phyloP scores from a whole-genome alignment of 64 coral and sea anemone genomes.

The Anthopleura sola region DNA sequence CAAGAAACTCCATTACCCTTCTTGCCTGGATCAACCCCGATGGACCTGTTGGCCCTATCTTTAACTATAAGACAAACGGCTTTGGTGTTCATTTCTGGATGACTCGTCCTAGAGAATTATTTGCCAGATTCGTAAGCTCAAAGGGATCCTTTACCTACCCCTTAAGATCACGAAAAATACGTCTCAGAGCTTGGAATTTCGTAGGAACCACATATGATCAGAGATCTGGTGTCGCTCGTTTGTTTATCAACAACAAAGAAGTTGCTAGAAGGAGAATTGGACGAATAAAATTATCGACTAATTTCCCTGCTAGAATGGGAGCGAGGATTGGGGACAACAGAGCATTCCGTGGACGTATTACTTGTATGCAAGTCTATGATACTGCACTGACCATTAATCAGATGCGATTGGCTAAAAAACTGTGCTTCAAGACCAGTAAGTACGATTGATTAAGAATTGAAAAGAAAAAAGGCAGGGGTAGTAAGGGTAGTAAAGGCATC shows the following conservation, averaged over 20 bases:
- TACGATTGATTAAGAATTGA: background rate
- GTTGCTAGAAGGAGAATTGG: conserved; percentile 60
- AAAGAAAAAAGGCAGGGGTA: background rate
- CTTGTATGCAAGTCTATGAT: conserved; percentile 79
- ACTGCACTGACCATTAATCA: conserved; percentile 42
- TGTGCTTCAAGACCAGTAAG: conserved; percentile 51
- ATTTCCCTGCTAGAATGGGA: conserved; percentile 75
- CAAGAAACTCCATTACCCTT: conserved; percentile 79
- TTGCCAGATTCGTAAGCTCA: conserved; percentile 69
- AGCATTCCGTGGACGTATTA: conserved; percentile 69
- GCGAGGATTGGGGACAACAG: conserved; percentile 48
- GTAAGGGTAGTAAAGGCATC: no score
- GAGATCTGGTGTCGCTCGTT: conserved; percentile 46
- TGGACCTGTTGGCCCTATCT: conserved; percentile 71
- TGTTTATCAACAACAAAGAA: conserved; percentile 67
- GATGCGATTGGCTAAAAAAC: conserved; percentile 44
- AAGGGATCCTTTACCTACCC: conserved; percentile 34
- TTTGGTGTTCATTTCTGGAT: conserved; percentile 87
- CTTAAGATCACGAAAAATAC: conserved; percentile 23
- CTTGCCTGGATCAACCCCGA: conserved; percentile 79
- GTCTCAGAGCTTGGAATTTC: conserved; percentile 66
- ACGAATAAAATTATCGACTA: conserved; percentile 66
- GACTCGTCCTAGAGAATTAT: conserved; percentile 37
- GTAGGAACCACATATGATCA: conserved; percentile 64
- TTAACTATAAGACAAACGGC: conserved; percentile 72